Base-by-base conservation (phyloP, 2,113 vertebrate species). In the Hystrix brachyura region DNA sequence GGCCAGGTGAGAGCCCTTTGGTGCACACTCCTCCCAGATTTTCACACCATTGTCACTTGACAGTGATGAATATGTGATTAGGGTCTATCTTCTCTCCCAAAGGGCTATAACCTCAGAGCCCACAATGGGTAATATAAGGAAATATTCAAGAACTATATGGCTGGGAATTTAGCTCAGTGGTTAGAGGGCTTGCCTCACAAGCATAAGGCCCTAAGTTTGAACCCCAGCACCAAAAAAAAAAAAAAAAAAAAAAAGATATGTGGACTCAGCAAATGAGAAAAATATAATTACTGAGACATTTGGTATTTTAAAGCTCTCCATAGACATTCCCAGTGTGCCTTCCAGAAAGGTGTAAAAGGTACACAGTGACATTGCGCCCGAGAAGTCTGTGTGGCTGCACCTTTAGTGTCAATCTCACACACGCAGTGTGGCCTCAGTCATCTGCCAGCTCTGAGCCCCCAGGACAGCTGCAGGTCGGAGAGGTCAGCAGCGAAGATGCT, bases 281-380 rank as follows among this genome's bases (percentile, higher is more conserved):
- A 72, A 43, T 25, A 19, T 43, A 72, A 32, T 57, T 69, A 10
- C 53, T 1, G 19, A 67, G 48, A 60, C 3, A 5, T 2, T 3
- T 0, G 55, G 78, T n/a, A 3, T 74, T 65, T 62, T 25, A 59
- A 53, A 95, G 51, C 27, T 38, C 71, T 72, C 9, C 27, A 0
- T 10, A 1, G 7, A 5, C 15, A 1, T 0, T 48, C 55, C 74
- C 79, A 34, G 10, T 5, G 27, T 12, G 59, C 64, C 64, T 94
- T 96, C 69, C 9, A 5, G 92, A 38, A 78, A 79, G 81, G 80
- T 7, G 55, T 5, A 51, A 82, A 4, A 13, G 1, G 11, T 3
- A 2, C 60, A 9, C 46, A 7, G 55, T 51, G 11, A 11, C n/a
- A 4, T 1, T 10, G 13, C 76, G 10, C 0, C 3, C 0, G 12